Evolutionary conservation across 1,140 invertebrate species (phyloP).

Genomic region (Drosophila micromelanica): DNA sequence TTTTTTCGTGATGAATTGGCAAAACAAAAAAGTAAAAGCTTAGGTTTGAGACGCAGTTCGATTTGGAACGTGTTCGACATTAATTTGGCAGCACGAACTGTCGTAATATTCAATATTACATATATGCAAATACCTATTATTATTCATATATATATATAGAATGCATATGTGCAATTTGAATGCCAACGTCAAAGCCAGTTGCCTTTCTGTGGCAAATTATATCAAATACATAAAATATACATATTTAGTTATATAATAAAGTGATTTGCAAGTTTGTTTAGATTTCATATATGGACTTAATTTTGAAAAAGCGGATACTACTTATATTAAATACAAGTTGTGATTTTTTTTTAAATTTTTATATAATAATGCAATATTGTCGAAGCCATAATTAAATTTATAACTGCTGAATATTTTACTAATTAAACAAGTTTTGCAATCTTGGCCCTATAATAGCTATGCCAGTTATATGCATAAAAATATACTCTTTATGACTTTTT

Average conservation of each 20-base stretch:
- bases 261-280: no score
- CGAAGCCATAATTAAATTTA: no score
- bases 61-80: constrained; percentile 57
- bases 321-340: no score
- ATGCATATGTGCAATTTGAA: constrained; percentile 34
- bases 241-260: neutral
- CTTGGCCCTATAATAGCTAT: no score
- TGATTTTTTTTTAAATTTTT: no score
- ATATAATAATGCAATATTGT: no score
- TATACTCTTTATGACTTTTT: no score
- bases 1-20: constrained; percentile 19
- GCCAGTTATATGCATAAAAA: neutral
- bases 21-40: constrained; percentile 64
- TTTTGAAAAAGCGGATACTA: no score
- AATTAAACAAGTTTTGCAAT: no score
- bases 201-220: neutral
- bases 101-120: constrained; percentile 27
- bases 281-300: no score
- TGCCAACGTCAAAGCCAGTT: constrained; percentile 34
- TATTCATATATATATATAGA: constrained; percentile 7
- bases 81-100: constrained; percentile 48
- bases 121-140: neutral
- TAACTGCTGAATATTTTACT: no score
- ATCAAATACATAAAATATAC: no score
- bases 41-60: constrained; percentile 23